Evolutionary conservation across 1,140 invertebrate species (phyloP).

Genomic region (Trichomalopsis sarcophagae): DNA sequence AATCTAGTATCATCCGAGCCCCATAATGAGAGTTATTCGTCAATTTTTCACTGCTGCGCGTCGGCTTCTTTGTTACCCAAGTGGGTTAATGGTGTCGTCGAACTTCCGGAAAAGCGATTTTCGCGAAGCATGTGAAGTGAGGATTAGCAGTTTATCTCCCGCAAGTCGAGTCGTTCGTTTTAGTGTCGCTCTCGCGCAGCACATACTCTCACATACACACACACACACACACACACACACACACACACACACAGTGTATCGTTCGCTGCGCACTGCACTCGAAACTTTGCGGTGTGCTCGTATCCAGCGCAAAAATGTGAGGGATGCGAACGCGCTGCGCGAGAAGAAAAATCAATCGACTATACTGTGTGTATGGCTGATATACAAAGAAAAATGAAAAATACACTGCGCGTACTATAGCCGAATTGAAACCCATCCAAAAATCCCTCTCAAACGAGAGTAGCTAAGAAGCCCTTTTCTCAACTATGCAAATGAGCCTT

Average conservation of each 20-base stretch:
- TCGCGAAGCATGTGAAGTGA: constrained; percentile 62
- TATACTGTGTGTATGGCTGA: background rate
- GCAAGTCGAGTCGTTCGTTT: constrained; percentile 37
- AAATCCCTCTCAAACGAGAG: background rate
- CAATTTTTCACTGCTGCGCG: constrained; percentile 27
- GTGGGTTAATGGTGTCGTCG: constrained; percentile 66
- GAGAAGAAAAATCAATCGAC: background rate
- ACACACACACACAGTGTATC: background rate
- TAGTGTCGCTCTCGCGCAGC: constrained; percentile 11
- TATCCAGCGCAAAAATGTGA: background rate
- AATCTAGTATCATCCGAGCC: background rate
- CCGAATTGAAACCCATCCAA: background rate
- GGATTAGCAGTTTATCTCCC: constrained; percentile 58
- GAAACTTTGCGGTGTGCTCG: background rate
- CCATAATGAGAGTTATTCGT: constrained; percentile 37
- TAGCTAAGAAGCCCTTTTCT: background rate
- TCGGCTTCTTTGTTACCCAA: constrained; percentile 50
- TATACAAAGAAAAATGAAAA: too few species aligned
- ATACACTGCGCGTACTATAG: background rate
- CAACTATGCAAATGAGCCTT: background rate
- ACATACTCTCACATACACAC: background rate
- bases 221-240: too few species aligned
- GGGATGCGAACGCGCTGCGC: background rate
- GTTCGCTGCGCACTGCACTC: background rate
- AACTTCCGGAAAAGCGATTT: constrained; percentile 63